A percentile compares a stretch with the other conserved stretches of the same genome.
phyloP scores from a whole-genome alignment of 2,888 invertebrate species.

The Leucoma salicis region DNA sequence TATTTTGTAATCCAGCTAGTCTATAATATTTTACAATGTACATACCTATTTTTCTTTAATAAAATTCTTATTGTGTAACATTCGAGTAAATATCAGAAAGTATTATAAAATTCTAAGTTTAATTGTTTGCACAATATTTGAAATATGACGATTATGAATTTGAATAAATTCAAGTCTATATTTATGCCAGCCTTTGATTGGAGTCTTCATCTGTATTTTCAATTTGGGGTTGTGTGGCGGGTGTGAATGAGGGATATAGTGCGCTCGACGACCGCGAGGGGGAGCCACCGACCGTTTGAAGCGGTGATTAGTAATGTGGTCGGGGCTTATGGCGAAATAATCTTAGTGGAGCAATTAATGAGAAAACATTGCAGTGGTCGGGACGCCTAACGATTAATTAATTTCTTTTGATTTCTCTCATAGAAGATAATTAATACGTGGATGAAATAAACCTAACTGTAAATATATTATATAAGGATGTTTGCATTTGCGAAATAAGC shows the following conservation, averaged over 20 bases:
- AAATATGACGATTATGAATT: too few relatives aligned
- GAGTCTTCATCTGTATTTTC: slow-evolving; percentile 48
- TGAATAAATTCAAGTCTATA: slow-evolving; percentile 21
- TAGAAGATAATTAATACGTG: slow-evolving; percentile 14
- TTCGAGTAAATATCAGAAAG: too few relatives aligned
- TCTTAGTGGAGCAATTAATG: slow-evolving; percentile 67
- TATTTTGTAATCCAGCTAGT: too few relatives aligned
- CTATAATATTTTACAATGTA: too few relatives aligned
- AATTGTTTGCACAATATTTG: too few relatives aligned
- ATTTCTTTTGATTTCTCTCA: slow-evolving; percentile 42
- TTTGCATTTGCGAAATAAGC: too few relatives aligned
- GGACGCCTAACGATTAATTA: slow-evolving; percentile 53
- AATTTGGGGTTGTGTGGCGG: slow-evolving; percentile 48
- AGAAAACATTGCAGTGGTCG: slow-evolving; percentile 54
- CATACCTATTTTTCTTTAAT: too few relatives aligned
- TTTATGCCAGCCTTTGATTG: slow-evolving; percentile 44
- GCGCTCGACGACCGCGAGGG: slow-evolving; percentile 43
- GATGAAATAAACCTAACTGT: background rate
- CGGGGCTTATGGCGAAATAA: slow-evolving; percentile 64
- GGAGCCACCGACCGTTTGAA: slow-evolving; percentile 56
- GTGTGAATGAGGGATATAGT: slow-evolving; percentile 36
- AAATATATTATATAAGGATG: too few relatives aligned
- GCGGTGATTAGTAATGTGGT: slow-evolving; percentile 67
- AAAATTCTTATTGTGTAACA: too few relatives aligned
- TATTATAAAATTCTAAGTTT: too few relatives aligned